phyloP scores from a whole-genome alignment of 2,888 invertebrate genomes.

The Melitaea athalia region DNA sequence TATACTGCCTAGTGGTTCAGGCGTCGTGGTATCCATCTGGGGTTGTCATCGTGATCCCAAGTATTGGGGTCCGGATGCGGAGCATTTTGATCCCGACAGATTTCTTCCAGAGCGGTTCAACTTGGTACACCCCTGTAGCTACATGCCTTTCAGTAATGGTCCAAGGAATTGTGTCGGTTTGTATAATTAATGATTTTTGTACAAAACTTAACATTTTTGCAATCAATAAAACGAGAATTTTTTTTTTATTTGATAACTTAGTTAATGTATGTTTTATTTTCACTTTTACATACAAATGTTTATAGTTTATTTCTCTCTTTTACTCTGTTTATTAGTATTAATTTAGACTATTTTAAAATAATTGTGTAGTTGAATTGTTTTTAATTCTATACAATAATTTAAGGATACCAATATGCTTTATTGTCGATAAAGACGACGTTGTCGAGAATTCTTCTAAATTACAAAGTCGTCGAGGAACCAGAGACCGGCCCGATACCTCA shows the following conservation, averaged over 20 bases:
- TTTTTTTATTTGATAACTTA: not conserved
- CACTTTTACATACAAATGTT: not conserved
- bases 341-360: not conserved
- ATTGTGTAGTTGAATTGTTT: not conserved
- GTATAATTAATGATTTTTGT: constrained; percentile 32
- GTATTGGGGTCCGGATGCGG: constrained; percentile 83
- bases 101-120: constrained; percentile 81
- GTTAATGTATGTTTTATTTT: not conserved
- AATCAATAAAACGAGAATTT: not conserved
- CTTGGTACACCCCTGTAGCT: constrained; percentile 65
- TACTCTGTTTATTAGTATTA: not conserved
- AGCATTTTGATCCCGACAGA: constrained; percentile 84
- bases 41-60: constrained; percentile 80
- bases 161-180: constrained; percentile 80
- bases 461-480: constrained; percentile 54
- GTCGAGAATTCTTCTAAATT: constrained; percentile 55
- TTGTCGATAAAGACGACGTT: constrained; percentile 70
- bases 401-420: constrained; percentile 73
- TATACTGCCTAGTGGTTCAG: constrained; percentile 71
- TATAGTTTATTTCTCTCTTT: not conserved
- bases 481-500: constrained; percentile 55
- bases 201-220: not conserved
- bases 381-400: not conserved
- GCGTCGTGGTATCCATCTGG: constrained; percentile 73
- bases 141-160: constrained; percentile 78